These are phyloP conservation scores for Nasonia vitripennis DNA, from an alignment of 1,140 invertebrate species.

Conservation along the genomic window DNA sequence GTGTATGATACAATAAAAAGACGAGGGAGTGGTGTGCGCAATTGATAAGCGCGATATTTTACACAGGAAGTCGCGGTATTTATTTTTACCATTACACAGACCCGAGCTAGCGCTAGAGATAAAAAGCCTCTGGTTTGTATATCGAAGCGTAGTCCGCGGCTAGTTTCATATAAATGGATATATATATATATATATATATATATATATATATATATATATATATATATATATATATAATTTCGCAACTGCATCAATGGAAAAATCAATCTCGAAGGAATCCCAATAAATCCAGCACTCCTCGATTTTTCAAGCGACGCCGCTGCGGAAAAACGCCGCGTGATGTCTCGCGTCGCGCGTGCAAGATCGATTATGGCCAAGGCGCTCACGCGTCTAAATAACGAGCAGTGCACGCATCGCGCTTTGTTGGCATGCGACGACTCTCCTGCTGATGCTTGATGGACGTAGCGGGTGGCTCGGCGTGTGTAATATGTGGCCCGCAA, in stretches of 20 bases:
- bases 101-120: background rate
- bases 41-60: background rate
- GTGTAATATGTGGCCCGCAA: conserved; percentile 61
- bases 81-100: background rate
- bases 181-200: too few species aligned
- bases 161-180: background rate
- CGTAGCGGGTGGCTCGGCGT: conserved; percentile 69
- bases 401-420: conserved; percentile 12
- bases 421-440: conserved; percentile 67
- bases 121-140: background rate
- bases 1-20: background rate
- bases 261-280: background rate
- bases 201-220: too few species aligned
- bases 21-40: background rate
- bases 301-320: background rate
- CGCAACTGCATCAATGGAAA: background rate
- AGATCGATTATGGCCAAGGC: conserved; percentile 48
- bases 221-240: background rate
- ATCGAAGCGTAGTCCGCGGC: background rate
- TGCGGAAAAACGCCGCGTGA: background rate
- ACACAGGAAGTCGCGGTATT: background rate
- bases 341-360: background rate
- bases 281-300: background rate
- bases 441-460: conserved; percentile 69
- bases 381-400: conserved; percentile 57